Percentiles rank a stretch among this genome's conserved stretches.
Conservation (phyloP, 2,888 invertebrate species). For the Frankliniella fusca region DNA sequence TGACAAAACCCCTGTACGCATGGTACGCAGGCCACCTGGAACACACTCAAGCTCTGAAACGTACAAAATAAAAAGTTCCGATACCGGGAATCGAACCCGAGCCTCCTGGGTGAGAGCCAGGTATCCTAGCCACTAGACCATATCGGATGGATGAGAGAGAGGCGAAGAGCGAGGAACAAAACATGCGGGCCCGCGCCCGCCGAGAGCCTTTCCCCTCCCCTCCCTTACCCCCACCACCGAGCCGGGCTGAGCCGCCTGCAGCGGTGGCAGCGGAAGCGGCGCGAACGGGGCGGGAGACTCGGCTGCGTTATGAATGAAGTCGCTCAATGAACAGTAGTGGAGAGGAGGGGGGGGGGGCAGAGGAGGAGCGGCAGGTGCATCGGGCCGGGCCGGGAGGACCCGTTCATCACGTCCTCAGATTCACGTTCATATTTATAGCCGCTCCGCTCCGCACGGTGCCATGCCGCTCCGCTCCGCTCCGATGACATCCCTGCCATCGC, state of each 20-base stretch:
- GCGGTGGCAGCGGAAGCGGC: not conserved
- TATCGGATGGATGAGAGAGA: slow-evolving; percentile 46
- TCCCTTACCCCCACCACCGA: no score
- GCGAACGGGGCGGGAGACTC: slow-evolving; percentile 35
- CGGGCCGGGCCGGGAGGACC: not conserved
- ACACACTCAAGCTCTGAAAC: no score
- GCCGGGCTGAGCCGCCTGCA: slow-evolving; percentile 28
- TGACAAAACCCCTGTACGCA: no score
- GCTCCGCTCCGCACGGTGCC: not conserved
- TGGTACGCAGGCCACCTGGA: no score
- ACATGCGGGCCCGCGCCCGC: no score
- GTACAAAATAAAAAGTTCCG: slow-evolving; percentile 48
- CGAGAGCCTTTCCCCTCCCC: no score
- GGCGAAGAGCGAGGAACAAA: no score
- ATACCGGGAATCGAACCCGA: slow-evolving; percentile 71
- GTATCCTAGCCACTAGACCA: slow-evolving; percentile 59
- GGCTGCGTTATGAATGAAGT: slow-evolving; percentile 14
- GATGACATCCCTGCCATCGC: not conserved
- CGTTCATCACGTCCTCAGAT: slow-evolving; percentile 2
- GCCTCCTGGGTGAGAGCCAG: slow-evolving; percentile 63
- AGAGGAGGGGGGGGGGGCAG: not conserved
- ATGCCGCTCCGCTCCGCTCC: not conserved
- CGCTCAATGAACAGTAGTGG: not conserved
- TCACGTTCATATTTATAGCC: not conserved
- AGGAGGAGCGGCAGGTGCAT: not conserved